Base-by-base conservation (phyloP, 1,140 invertebrate species). In the Melipona quadrifasciata region DNA sequence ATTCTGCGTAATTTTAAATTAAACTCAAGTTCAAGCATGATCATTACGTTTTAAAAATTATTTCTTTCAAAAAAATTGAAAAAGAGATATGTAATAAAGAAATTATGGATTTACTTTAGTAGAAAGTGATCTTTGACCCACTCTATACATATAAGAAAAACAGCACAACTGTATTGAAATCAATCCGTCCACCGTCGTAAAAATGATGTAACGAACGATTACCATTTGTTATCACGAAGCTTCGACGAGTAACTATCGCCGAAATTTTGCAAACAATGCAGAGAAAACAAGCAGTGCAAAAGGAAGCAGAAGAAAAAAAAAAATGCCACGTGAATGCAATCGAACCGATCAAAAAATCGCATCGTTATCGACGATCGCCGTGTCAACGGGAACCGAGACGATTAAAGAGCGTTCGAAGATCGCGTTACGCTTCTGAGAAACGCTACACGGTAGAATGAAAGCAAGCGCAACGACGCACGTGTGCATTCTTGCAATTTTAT, bases 401-500 rank as follows among this genome's bases (percentile, higher is more conserved):
- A 10, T n/a, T 21, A 75, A 31, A 77, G 34, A 67, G 73, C 86
- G 82, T 86, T 80, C 55, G 76, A 67, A 58, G 53, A 82, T 86
- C 58, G 83, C 6, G 31, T 58, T 61, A 16, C 21, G 27, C 80
- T 64, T 64, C 64, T 58, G 47, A 34, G 31, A n/a, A 68, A 74
- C 24, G 61, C 81, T 72, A 74, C 39, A 47, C 82, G 77, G 72
- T 70, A 85, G 67, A 81, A 65, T 31, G 34, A 73, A 78, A 31
- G 53, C 39, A 47, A 47, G 39, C 39, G 39, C 39, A 10, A 47
- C n/a, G 73, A 47, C 76, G 80, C 80, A 82, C 85, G 64, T 80
- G 76, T 67, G 80, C 76, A 78, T 70, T 79, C 61, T 80, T 78
- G 80, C 79, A 89, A 87, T 88, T 82, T 89, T 89, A 89, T 89